Base-by-base conservation (phyloP, 92 coral and sea anemone genomes). In the Diadumene lineata region DNA sequence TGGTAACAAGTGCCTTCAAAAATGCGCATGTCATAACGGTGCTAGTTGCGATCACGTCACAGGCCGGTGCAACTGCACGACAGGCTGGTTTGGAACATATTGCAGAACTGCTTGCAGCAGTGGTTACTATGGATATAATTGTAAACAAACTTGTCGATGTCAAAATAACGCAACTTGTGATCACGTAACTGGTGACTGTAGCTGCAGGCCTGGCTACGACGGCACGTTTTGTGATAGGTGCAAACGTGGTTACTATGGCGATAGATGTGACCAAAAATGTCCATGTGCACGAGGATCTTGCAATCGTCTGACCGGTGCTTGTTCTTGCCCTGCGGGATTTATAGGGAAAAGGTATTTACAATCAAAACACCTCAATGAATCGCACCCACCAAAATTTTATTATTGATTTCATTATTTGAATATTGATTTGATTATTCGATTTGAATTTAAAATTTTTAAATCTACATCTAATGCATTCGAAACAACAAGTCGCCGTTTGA, bases 61-160 rank as follows among this genome's bases (percentile, higher is more conserved):
- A n/a, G 98, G 98, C n/a, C 34, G 46, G 23, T 93, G 98, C 72
- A 30, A 92, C 26, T 93, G 98, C 65, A 78, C 90, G 38, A 79
- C 90, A 23, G 97, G 92, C 10, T 91, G 92, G 97, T 74, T 81
- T 67, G 97, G 92, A 25, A 58, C 53, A 73, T 60, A 53, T 46
- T 93, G 98, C 50, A 79, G 81, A 15, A 84, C 84, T 57, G 58
- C 88, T 31, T 93, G 98, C 70, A 87, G 74, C 63, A 66, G 65
- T 44, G 98, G 98, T 71, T 79, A 69, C 93, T 91, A 82, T 91
- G 98, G 98, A 31, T 70, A 90, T 76, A 79, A 76, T 34, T 94
- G 98, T 74, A 81, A 72, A 48, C 29, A 78, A 0, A 61, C 32
- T 25, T 94, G 98, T 25, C 31, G 8, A 2, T 94, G 98, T 83